phyloP scores from a whole-genome alignment of 2,797 vertebrate species.

The Chaetodon trifasciatus region DNA sequence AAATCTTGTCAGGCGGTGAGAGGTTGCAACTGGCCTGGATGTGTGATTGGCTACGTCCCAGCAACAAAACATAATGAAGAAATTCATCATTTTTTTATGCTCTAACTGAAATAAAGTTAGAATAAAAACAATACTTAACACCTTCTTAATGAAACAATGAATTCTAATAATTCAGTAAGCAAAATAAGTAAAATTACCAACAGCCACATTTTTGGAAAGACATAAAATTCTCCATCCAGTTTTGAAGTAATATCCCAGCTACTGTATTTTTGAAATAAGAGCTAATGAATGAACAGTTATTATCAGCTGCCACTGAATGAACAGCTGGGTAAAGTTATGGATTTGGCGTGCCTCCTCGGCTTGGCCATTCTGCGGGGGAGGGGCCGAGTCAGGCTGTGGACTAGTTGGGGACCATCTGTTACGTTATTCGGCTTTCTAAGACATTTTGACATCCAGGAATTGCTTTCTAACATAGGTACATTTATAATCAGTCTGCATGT shows the following conservation, averaged over 20 bases:
- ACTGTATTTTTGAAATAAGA: neutral
- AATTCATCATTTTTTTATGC: neutral
- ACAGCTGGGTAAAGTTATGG: neutral
- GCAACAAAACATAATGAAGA: neutral
- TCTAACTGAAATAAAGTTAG: neutral
- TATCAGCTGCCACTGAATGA: neutral
- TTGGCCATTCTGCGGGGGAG: neutral
- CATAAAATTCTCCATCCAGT: neutral
- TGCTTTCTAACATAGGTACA: neutral
- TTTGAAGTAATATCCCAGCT: neutral
- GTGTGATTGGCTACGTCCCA: constrained; percentile 19
- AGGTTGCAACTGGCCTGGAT: constrained; percentile 34
- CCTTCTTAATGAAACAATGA: neutral
- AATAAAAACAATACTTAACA: neutral
- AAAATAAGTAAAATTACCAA: neutral
- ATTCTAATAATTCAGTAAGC: neutral
- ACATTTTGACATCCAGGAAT: neutral
- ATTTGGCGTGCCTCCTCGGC: neutral
- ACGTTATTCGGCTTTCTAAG: no score
- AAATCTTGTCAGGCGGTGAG: constrained; percentile 41
- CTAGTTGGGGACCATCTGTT: no score
- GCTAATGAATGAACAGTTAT: neutral
- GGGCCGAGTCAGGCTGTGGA: no score
- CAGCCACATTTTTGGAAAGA: neutral
- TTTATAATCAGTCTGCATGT: neutral